phyloP scores from a whole-genome alignment of 2,888 invertebrate species.

The Darwinula stevensoni region DNA sequence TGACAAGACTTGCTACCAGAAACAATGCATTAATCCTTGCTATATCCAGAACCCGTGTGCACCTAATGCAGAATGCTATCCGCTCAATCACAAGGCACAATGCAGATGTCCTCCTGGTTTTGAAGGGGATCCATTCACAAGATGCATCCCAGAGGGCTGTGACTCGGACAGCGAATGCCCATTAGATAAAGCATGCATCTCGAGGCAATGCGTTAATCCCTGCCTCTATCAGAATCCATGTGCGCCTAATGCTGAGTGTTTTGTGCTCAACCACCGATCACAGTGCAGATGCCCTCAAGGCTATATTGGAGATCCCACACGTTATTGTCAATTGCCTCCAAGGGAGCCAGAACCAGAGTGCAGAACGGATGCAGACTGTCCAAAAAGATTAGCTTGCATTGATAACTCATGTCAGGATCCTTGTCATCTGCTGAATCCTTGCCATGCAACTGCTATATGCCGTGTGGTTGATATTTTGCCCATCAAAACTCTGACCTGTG shows the following conservation, averaged over 20 bases:
- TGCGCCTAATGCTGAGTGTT: constrained; percentile 42
- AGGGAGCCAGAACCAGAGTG: constrained; percentile 21
- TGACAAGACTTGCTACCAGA: constrained; percentile 42
- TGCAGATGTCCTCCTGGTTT: constrained; percentile 21
- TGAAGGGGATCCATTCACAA: constrained; percentile 21
- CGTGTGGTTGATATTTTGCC: constrained; percentile 9
- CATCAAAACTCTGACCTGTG: constrained; percentile 6
- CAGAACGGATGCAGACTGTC: constrained; percentile 31
- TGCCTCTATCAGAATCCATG: constrained; percentile 46
- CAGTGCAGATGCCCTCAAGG: constrained; percentile 57
- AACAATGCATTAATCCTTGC: constrained; percentile 53
- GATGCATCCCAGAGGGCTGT: constrained; percentile 8
- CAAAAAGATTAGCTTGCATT: constrained; percentile 37
- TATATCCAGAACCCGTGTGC: constrained; percentile 30
- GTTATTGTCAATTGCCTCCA: constrained; percentile 36
- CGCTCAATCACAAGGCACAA: constrained; percentile 9
- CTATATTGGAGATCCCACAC: constrained; percentile 38
- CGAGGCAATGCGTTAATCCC: constrained; percentile 19
- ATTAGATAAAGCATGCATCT: constrained; percentile 36
- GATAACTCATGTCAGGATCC: constrained; percentile 21
- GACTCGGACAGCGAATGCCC: constrained; percentile 8
- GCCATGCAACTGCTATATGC: constrained; percentile 8
- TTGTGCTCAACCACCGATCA: constrained; percentile 40
- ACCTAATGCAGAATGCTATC: constrained; percentile 10
- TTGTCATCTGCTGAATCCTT: constrained; percentile 6